phyloP scores from a whole-genome alignment of 1,140 invertebrate species.

The Drosophila truncata region DNA sequence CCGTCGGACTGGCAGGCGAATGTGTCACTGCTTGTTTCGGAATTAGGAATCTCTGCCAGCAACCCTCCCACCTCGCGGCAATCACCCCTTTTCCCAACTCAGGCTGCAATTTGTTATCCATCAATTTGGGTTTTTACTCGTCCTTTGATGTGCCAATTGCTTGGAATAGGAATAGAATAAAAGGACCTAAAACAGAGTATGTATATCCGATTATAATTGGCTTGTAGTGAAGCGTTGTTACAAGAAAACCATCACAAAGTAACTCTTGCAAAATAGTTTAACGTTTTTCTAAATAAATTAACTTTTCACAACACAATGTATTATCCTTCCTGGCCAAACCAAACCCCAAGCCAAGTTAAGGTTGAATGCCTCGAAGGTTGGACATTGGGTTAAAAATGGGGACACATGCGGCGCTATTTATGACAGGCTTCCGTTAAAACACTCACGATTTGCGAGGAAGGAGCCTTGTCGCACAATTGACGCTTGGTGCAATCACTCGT shows the following conservation, averaged over 20 bases:
- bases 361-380: background rate
- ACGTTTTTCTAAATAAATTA: background rate
- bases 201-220: background rate
- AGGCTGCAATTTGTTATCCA: slow-evolving; percentile 66
- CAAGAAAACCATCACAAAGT: background rate
- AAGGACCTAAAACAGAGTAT: background rate
- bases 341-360: background rate
- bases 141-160: slow-evolving; percentile 32
- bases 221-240: background rate
- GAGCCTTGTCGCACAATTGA: slow-evolving; percentile 20
- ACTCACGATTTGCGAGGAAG: slow-evolving; percentile 63
- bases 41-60: slow-evolving; percentile 34
- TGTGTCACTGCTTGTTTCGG: slow-evolving; percentile 60
- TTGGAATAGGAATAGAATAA: background rate
- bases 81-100: slow-evolving; percentile 4
- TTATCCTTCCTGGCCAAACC: background rate
- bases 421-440: slow-evolving; percentile 83
- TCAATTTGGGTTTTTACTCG: slow-evolving; percentile 52
- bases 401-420: slow-evolving; percentile 75
- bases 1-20: slow-evolving; percentile 32
- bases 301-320: background rate
- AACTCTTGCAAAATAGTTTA: background rate
- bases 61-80: slow-evolving; percentile 3
- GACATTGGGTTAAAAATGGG: slow-evolving; percentile 50
- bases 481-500: slow-evolving; percentile 59